Base-by-base conservation (phyloP, 2,888 invertebrate species). In the Hermaeophaga mercurialis region DNA sequence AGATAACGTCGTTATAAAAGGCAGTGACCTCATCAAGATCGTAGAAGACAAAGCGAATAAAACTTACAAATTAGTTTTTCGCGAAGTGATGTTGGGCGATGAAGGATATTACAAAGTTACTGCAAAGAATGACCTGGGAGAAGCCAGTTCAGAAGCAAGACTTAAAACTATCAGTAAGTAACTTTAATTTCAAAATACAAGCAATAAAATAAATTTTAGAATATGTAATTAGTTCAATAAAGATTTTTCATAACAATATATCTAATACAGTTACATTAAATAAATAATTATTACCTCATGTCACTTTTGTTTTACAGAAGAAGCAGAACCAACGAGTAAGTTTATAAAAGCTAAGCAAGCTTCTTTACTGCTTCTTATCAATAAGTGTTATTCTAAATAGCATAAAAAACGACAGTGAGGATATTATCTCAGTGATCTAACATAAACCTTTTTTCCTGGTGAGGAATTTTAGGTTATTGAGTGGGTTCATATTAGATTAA, bases 41-140 rank as follows among this genome's bases (percentile, higher is more conserved):
- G 78, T 82, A 0, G 85, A 84, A 61, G 87, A 89, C 67, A 77
- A 78, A 11, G 80, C 80, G 3, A 81, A 82, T n/a, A 86, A 86
- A 67, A 82, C 81, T 4, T 88, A 87, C 75, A 86, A 86, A 68
- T 80, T 96, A 45, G 80, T 85, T 7, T 84, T 96, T 59, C 87
- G 87, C 68, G 84, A 85, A 19, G 84, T 90, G 0, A 80, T 83
- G 18, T 77, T 88, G 18, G 84, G 84, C 1, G 94, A 96, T 71
- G 88, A 83, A 11, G 94, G 93, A 0, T 82, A 82, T 1, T 95
- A 95, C 74, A 86, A 85, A 1, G 82, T 94, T 33, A 84, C 83
- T 0, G 94, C 93, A 5, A 85, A 82, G 53, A 94, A 94, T 73
- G 86, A 86, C 61, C 80, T 88, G 59, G 94, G 93, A 0, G 88